Evolutionary conservation across 2,113 vertebrate species (phyloP), one percentile per base, ranked within the genome.

Genomic region (Atractosteus spatula): DNA sequence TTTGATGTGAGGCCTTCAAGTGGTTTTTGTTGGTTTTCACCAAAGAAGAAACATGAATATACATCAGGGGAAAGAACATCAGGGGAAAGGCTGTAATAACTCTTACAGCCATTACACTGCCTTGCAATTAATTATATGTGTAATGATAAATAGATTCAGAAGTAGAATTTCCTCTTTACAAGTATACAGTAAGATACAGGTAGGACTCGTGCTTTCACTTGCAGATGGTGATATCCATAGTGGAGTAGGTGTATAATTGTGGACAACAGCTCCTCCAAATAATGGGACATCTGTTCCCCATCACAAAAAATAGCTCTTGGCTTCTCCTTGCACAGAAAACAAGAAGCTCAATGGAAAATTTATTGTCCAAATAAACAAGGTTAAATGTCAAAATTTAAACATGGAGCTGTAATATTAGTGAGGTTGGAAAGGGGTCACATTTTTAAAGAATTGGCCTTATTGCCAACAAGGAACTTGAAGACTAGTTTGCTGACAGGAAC

Each of bases 161-260:
- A 68, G 73, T 77, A 79, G 74, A 72, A 79, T 77, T 85, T 83
- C 74, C 80, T 81, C 71, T 47, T 11, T 73, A 79, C 62, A 62
- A 78, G 55, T 63, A 78, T 74, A 71, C 74, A 55, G 56, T 55
- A 72, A 84, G 83, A 78, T 72, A 78, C 82, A 75, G 74, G 78
- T 78, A 74, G 74, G 75, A 77, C 77, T 76, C 71, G 70, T 68
- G 66, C 74, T 78, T 87, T 82, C 85, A 80, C 83, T 83, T 82
- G 62, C 73, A 79, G 83, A 83, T 29, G 29, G 29, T 29, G 29
- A 2, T 29, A 29, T 29, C 1, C 81, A 80, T 77, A 80, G 66
- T 75, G 73, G 80, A 55, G 55, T 41, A 29, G 72, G 79, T 47
- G 72, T 2, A 84, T 86, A 85, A 87, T 87, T 86, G 87, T 89